Conservation (phyloP, 2,113 vertebrate genomes). For the Neogobius melanostomus region DNA sequence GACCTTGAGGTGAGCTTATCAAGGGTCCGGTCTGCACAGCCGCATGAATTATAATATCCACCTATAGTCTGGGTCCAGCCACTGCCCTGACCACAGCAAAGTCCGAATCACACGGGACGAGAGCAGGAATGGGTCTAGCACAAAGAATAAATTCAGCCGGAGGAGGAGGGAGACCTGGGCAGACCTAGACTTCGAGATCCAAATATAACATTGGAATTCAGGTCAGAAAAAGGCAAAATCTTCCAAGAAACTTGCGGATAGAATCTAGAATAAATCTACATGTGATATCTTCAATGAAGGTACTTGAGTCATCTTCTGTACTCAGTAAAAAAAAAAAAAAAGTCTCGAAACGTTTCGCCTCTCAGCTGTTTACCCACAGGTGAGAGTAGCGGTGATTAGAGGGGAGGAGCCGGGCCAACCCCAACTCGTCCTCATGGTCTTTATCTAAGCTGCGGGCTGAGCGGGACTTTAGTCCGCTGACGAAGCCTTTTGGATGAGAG, state of each 20-base stretch:
- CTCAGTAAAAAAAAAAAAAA: too few relatives aligned
- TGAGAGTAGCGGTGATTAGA: too few relatives aligned
- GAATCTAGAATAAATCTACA: too few relatives aligned
- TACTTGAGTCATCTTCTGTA: too few relatives aligned
- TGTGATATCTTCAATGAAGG: too few relatives aligned
- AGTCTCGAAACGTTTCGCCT: too few relatives aligned
- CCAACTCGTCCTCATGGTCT: too few relatives aligned
- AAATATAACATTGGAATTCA: slow-evolving; percentile 27
- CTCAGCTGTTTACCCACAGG: too few relatives aligned
- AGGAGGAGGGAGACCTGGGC: slow-evolving; percentile 36
- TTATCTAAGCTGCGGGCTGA: too few relatives aligned
- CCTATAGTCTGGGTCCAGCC: slow-evolving; percentile 54
- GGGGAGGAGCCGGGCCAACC: too few relatives aligned
- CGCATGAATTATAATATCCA: slow-evolving; percentile 74
- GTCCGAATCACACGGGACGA: slow-evolving; percentile 26
- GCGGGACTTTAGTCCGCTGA: too few relatives aligned
- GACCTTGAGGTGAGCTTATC: slow-evolving; percentile 78
- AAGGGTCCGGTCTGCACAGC: slow-evolving; percentile 62
- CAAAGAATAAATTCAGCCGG: slow-evolving; percentile 22
- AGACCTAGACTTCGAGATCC: slow-evolving; percentile 29
- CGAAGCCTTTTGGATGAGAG: too few relatives aligned
- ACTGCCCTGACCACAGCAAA: slow-evolving; percentile 52
- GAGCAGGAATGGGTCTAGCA: slow-evolving; percentile 34
- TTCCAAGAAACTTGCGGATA: background rate
- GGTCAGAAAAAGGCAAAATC: slow-evolving; percentile 5